A percentile compares a stretch with the other conserved stretches of the same genome.
These are phyloP conservation scores for Cryptosula pallasiana DNA, from an alignment of 2,888 invertebrate genomes.

Conservation along the genomic window DNA sequence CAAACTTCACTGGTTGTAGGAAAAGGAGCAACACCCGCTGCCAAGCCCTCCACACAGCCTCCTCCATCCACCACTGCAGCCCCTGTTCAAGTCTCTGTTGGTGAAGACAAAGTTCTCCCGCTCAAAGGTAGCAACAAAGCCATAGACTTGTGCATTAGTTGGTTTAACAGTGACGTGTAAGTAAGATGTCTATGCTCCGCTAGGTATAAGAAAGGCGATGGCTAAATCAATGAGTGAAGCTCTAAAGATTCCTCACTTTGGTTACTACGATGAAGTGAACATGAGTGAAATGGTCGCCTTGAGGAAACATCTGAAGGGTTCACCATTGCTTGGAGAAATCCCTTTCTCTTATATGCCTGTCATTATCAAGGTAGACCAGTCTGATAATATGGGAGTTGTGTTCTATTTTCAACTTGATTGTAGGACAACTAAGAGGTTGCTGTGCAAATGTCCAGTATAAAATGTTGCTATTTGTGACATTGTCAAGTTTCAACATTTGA, in stretches of 20 bases:
- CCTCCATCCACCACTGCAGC: background rate
- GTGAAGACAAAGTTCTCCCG: background rate
- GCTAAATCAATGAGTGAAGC: slow-evolving; percentile 89
- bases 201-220: slow-evolving; percentile 77
- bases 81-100: background rate
- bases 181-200: slow-evolving; percentile 39
- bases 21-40: too few species aligned
- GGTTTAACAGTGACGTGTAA: background rate
- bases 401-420: too few species aligned
- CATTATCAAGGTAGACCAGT: slow-evolving; percentile 80
- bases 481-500: too few species aligned
- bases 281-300: slow-evolving; percentile 69
- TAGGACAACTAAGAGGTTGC: too few species aligned
- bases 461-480: too few species aligned
- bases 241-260: slow-evolving; percentile 76
- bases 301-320: slow-evolving; percentile 62
- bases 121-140: slow-evolving; percentile 20
- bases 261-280: slow-evolving; percentile 85
- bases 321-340: slow-evolving; percentile 58
- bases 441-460: too few species aligned
- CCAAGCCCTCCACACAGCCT: too few species aligned
- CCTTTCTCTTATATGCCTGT: slow-evolving; percentile 91
- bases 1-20: background rate
- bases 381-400: too few species aligned
- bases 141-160: too few species aligned